Base-by-base conservation (phyloP, 2,888 invertebrate species). In the Trachelus tabidus region DNA sequence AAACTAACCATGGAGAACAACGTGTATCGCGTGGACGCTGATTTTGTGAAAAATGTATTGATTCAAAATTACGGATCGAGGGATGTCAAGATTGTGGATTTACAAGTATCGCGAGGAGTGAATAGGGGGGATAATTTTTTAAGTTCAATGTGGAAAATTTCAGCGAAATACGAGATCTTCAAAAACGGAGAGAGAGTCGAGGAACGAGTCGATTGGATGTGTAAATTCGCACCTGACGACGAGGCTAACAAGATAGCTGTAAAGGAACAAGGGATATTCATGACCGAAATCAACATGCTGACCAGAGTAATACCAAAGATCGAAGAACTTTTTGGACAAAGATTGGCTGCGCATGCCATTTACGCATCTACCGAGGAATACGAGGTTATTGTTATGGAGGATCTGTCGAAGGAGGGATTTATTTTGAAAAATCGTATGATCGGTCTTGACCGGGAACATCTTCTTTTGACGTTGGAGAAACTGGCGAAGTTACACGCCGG, bases 401-500 rank as follows among this genome's bases (percentile, higher is more conserved):
- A 88, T 76, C 76, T 88, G 2, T 0, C 37, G 0, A 69, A 74
- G 15, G 40, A 76, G 9, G 82, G 82, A 68, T 88, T 84, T 35
- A 4, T 9, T 4, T 81, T 79, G 12, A 85, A 84, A 77, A 68
- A 85, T 81, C 84, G 84, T 34, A 83, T 82, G 73, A 40, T 56
- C 9, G 88, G 88, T 30, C 76, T 88, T 3, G 73, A 85, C 0
- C 73, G 82, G 9, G 75, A 76, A 30, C 84, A 88, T 12, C 81
- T 83, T 11, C 15, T 77, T 0, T 74, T 84, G 76, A 80, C 81
- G 0, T 78, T 88, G 0, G 75, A 84, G 69, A 80, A 75, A 6
- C 34, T 88, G n/a, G 88, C 88, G 11, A 83, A 78, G 40, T 81
- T 85, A 56, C 88, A 88, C 77, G 88, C 87, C 6, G 87, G 83